Base-by-base conservation (phyloP, 1,140 invertebrate genomes). In the Drosophila kohkoa region DNA sequence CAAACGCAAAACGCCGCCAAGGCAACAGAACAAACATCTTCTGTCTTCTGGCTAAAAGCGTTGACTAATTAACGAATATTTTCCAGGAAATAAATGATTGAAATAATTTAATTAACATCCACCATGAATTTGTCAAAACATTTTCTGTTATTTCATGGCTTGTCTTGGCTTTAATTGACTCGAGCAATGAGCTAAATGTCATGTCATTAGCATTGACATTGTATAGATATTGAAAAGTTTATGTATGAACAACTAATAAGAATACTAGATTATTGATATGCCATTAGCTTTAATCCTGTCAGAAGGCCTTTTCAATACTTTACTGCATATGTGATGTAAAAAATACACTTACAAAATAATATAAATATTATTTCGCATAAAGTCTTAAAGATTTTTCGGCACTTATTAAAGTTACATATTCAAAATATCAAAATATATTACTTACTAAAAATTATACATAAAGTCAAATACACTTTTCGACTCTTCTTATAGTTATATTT, bases 61-160 rank as follows among this genome's bases (percentile, higher is more conserved):
- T 54, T 15, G 55, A 38, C 65, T 74, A 52, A 74, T 74, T 69
- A 62, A 20, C 13, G 5, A 55, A 48, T 25, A 55, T 38, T 43
- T 25, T 52, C 10, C 6, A 11, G 30, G 35, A 54, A 48, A 32
- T n/a, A 28, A 66, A 59, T 65, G 11, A 48, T 49, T 48, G 8
- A 25, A 51, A 59, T 45, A 13, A 41, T 67, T 67, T 32, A 16
- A 68, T 62, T 62, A 43, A 49, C 15, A 30, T 62, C 54, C 46
- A 43, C 25, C 11, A 30, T 30, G 13, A 45, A 13, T 13, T 32
- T 8, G 32, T 20, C 65, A n/a, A 10, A 48, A 25, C 1, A 13
- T 15, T 5, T 28, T 45, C 8, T 1, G 20, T 13, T 15, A 7
- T 35, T 10, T 41, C 11, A 35, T n/a, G 1, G 5, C 16, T 30